These are phyloP conservation scores for Ormyrus rosae DNA, from an alignment of 2,888 invertebrate genomes.

Conservation along the genomic window DNA sequence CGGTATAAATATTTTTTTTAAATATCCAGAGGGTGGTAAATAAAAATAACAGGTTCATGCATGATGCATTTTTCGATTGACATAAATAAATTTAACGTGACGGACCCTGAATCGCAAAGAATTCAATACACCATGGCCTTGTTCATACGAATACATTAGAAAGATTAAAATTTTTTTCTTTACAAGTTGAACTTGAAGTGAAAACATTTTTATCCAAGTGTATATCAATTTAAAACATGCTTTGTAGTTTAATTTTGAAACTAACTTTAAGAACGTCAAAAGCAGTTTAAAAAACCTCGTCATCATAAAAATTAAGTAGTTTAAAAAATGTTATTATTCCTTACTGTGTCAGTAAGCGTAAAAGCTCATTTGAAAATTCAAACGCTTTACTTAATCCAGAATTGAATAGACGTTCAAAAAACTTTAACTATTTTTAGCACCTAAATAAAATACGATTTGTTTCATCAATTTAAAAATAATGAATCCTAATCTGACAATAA, in stretches of 20 bases:
- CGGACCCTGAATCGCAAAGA: not conserved
- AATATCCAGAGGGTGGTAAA: not conserved
- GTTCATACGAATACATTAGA: not conserved
- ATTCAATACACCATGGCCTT: constrained; percentile 21
- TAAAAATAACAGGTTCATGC: not conserved
- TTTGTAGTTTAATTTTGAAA: not conserved
- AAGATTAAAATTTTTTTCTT: not conserved
- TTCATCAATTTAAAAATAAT: no score
- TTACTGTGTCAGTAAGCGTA: no score
- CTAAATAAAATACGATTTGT: no score
- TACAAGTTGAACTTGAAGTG: no score
- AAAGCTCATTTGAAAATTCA: no score
- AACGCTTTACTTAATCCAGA: no score
- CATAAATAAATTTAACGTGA: constrained; percentile 16
- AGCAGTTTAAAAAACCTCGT: not conserved
- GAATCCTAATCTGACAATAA: no score
- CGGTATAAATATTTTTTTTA: not conserved
- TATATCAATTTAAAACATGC: not conserved
- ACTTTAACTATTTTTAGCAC: no score
- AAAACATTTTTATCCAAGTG: not conserved
- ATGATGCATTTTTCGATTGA: constrained; percentile 16
- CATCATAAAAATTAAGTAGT: not conserved
- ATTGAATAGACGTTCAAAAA: no score
- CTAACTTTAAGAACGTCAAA: not conserved
- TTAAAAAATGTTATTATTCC: no score